Percentiles rank a stretch among this genome's conserved stretches.
These are phyloP conservation scores for Conistra vaccinii DNA, from an alignment of 2,888 invertebrate genomes.

Conservation along the genomic window DNA sequence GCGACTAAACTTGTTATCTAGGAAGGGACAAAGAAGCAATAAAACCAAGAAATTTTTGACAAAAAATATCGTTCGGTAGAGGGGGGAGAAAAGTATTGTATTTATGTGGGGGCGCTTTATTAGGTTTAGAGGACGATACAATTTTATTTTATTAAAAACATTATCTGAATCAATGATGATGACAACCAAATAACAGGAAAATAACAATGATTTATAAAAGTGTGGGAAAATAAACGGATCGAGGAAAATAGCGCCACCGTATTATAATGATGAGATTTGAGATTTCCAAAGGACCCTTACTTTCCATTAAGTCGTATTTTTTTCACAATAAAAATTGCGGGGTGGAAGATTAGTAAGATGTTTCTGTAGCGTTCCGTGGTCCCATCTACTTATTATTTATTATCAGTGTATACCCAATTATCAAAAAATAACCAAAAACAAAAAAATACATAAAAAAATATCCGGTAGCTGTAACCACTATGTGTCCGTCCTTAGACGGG, in stretches of 20 bases:
- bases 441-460: slow-evolving; percentile 33
- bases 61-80: slow-evolving; percentile 20
- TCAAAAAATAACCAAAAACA: slow-evolving; percentile 23
- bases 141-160: slow-evolving; percentile 35
- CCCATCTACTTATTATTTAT: slow-evolving; percentile 22
- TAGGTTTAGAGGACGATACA: slow-evolving; percentile 6
- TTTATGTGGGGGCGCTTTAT: slow-evolving; percentile 4
- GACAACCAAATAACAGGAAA: slow-evolving; percentile 35
- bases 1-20: slow-evolving; percentile 37
- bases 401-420: slow-evolving; percentile 38
- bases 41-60: slow-evolving; percentile 19
- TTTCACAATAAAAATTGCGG: slow-evolving; percentile 4
- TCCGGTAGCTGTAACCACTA: slow-evolving; percentile 37
- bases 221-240: slow-evolving; percentile 29
- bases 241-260: slow-evolving; percentile 14
- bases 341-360: slow-evolving; percentile 48
- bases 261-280: slow-evolving; percentile 40
- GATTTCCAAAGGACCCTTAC: slow-evolving; percentile 19
- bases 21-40: slow-evolving; percentile 45
- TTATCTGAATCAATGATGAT: slow-evolving; percentile 35
- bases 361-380: slow-evolving; percentile 14
- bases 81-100: slow-evolving; percentile 18
- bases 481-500: slow-evolving; percentile 56
- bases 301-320: slow-evolving; percentile 35
- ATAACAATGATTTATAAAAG: slow-evolving; percentile 37